Evolutionary conservation across 2,797 vertebrate genomes (phyloP), one percentile per base, ranked within the genome.

Genomic region (Rhinogobio ventralis): DNA sequence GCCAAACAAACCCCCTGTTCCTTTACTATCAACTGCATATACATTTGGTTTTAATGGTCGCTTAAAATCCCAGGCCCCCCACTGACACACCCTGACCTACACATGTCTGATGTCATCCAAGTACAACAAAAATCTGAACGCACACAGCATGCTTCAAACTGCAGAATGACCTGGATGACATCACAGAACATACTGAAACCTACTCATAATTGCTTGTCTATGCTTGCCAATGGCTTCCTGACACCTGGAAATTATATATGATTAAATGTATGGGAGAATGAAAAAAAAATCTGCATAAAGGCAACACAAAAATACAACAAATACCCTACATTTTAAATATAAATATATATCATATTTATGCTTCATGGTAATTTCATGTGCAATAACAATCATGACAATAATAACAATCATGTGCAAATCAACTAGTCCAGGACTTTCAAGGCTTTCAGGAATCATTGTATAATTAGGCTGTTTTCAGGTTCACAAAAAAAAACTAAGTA

Each of bases 11-110:
- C 39, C 42, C 23, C 36, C 8, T 15, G 20, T 83, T 45, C 33
- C 72, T 30, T 78, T 49, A 80, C 84, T 55, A 82, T 68, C 67
- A 71, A 62, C 82, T 72, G 71, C 84, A 80, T 55, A 66, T 28
- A 45, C 25, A 73, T 72, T 82, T 53, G 60, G 60, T 51, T 79
- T 84, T 79, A 28, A 67, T 79, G 75, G 74, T 57, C 66, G 64
- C 55, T 53, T 79, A 53, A 79, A 79, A 46, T 7, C 28, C 51
- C 15, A 23, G 66, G 57, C 75, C 75, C 75, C 74, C 67, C 76
- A 62, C 42, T 51, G 76, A 79, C 55, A 46, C 17, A 53, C 25
- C 49, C 14, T 77, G 82, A 78, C 82, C 82, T 69, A 62, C 62
- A 57, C 49, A 77, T 77, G 64, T 60, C 30, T 51, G 76, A 62